These are phyloP conservation scores for Campoletis raptor DNA, from an alignment of 2,888 invertebrate species.

Conservation along the genomic window DNA sequence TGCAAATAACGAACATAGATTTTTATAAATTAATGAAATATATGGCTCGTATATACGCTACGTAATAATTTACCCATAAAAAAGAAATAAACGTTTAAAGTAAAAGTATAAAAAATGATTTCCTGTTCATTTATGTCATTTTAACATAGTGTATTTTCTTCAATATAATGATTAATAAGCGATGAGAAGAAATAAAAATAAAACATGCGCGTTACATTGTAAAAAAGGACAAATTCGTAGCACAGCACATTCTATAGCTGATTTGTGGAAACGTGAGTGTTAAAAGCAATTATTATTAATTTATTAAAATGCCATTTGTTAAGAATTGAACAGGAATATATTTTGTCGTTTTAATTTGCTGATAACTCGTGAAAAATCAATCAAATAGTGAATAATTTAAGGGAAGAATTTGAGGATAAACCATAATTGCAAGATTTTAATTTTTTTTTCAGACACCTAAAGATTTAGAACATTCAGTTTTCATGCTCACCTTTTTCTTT, in stretches of 20 bases:
- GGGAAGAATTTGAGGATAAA: background rate
- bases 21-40: background rate
- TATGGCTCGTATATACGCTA: background rate
- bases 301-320: background rate
- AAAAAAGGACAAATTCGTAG: background rate
- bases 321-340: background rate
- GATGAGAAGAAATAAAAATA: background rate
- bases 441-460: background rate
- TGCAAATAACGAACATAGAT: background rate
- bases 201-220: background rate
- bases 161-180: background rate
- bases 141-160: background rate
- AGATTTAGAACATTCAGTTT: background rate
- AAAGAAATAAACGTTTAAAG: background rate
- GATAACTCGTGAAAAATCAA: background rate
- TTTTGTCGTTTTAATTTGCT: background rate
- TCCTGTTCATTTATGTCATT: background rate
- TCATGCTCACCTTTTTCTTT: background rate
- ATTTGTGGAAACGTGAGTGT: background rate
- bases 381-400: background rate
- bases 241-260: conserved; percentile 1
- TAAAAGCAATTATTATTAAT: conserved; percentile 1
- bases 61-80: background rate
- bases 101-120: background rate
- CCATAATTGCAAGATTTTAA: background rate